Conservation (phyloP, 2,113 vertebrate species). For the Austrofundulus limnaeus region DNA sequence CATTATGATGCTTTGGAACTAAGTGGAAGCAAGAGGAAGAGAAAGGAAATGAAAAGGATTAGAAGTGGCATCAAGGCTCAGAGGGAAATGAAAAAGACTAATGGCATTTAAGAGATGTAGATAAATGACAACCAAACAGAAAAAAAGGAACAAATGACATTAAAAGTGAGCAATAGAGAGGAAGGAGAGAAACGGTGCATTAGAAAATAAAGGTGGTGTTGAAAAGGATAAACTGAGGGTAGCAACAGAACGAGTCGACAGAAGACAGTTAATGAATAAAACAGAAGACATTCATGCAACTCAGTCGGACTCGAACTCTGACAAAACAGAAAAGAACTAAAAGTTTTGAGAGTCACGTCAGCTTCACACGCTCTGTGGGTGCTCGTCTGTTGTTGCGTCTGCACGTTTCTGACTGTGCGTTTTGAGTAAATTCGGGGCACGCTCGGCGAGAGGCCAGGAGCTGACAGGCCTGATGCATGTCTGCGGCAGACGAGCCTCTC, state of each 20-base stretch:
- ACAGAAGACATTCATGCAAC: conserved; percentile 24
- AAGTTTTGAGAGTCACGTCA: conserved; percentile 13
- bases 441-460: conserved; percentile 49
- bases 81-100: conserved; percentile 24
- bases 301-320: neutral
- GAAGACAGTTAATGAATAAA: conserved; percentile 57
- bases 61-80: neutral
- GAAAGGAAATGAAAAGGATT: neutral
- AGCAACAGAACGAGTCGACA: neutral
- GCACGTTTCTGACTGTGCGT: neutral
- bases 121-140: conserved; percentile 32
- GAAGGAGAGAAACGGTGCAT: conserved; percentile 1
- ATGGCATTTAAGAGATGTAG: conserved; percentile 37
- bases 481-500: conserved; percentile 51
- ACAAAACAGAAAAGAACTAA: conserved; percentile 10
- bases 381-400: neutral
- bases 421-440: conserved; percentile 51
- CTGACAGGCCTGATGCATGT: conserved; percentile 62
- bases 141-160: conserved; percentile 49
- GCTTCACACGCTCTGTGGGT: neutral
- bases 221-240: conserved; percentile 6
- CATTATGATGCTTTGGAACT: conserved; percentile 1
- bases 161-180: conserved; percentile 5
- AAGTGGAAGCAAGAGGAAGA: conserved; percentile 13
- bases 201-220: conserved; percentile 9